Evolutionary conservation across 2,113 vertebrate genomes (phyloP).

Genomic region (Odocoileus virginianus): DNA sequence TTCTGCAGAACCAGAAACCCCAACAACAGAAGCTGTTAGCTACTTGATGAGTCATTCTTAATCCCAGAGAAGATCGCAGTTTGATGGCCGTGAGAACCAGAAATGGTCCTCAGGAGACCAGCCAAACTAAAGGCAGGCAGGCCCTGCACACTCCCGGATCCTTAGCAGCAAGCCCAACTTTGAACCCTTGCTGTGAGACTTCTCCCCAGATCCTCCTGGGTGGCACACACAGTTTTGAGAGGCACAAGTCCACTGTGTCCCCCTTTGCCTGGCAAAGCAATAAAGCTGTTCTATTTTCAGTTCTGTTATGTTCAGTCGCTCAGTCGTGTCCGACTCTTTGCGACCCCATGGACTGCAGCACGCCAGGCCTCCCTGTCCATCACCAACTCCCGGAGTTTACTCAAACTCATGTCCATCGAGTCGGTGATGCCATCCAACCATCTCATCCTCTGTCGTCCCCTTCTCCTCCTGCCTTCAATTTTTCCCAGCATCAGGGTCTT

Average conservation of each 20-base stretch:
- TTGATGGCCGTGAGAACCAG: background rate
- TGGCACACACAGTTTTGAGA: background rate
- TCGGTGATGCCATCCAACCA: background rate
- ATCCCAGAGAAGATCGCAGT: background rate
- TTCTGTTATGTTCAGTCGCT: background rate
- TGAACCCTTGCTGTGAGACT: background rate
- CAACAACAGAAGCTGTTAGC: background rate
- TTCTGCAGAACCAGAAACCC: background rate
- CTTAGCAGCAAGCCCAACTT: background rate
- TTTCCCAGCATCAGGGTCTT: background rate
- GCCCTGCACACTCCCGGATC: background rate
- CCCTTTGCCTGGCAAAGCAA: background rate
- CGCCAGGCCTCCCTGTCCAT: background rate
- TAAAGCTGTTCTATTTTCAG: background rate
- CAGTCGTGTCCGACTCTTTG: accelerated
- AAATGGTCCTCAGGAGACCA: background rate
- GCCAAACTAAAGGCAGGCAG: background rate
- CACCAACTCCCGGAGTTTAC: background rate
- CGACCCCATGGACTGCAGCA: background rate
- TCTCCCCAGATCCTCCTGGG: background rate
- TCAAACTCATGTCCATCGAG: background rate
- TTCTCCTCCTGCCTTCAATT: background rate
- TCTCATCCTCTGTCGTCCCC: background rate
- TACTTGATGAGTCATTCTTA: background rate
- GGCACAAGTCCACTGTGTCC: background rate